A percentile compares a stretch with the other conserved stretches of the same genome.
These are phyloP conservation scores for Peromyscus melanophrys DNA, from an alignment of 2,797 vertebrate species.

Conservation along the genomic window DNA sequence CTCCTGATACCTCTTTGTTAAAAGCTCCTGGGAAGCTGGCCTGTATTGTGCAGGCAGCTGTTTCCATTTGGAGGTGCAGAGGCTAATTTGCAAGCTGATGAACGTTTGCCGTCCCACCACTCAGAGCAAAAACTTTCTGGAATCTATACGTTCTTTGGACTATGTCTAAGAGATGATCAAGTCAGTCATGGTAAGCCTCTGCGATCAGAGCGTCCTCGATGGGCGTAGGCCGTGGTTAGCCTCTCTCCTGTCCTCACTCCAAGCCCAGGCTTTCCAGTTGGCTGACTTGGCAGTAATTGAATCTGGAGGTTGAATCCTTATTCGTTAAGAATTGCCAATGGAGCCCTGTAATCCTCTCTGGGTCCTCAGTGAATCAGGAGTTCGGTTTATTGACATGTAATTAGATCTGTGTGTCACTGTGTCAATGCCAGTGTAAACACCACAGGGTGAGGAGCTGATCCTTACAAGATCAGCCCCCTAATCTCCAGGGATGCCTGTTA, in stretches of 20 bases:
- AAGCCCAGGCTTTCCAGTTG: constrained; percentile 62
- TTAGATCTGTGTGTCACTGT: constrained; percentile 94
- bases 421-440: constrained; percentile 93
- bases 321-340: constrained; percentile 82
- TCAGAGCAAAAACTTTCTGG: neutral
- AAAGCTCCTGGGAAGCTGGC: neutral
- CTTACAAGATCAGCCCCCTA: constrained; percentile 92
- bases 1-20: neutral
- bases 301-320: constrained; percentile 79
- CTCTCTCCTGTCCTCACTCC: neutral
- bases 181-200: neutral
- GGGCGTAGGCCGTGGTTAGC: neutral
- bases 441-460: constrained; percentile 90
- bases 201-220: neutral
- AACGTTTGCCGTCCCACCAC: neutral
- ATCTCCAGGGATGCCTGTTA: constrained; percentile 93
- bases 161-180: neutral
- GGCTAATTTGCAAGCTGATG: neutral
- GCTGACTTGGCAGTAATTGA: constrained; percentile 77
- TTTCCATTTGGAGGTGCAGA: neutral
- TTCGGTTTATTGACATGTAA: constrained; percentile 95
- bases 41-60: neutral
- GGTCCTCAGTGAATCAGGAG: constrained; percentile 87
- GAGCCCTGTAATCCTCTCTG: constrained; percentile 88
- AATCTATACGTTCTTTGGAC: neutral